A percentile compares a stretch with the other conserved stretches of the same genome.
These are phyloP conservation scores for Dryocosmus kuriphilus DNA, from an alignment of 2,888 invertebrate species.

Conservation along the genomic window DNA sequence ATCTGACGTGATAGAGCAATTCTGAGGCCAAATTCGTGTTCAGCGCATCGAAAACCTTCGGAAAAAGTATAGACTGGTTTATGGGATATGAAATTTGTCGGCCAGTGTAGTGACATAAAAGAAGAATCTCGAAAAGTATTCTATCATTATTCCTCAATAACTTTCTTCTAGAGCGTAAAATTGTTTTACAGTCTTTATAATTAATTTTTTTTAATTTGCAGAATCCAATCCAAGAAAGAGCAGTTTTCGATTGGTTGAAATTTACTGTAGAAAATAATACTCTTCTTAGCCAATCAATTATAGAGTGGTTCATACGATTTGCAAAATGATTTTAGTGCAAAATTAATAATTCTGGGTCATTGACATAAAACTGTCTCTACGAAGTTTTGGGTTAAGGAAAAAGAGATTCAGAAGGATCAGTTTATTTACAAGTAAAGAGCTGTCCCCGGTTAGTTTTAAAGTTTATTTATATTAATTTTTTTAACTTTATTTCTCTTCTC, in stretches of 20 bases:
- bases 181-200: background rate
- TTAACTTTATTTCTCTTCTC: background rate
- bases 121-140: too few relatives aligned
- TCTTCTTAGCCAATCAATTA: conserved; percentile 48
- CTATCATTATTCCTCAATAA: background rate
- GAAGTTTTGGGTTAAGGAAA: conserved; percentile 63
- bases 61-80: too few relatives aligned
- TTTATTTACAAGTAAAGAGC: conserved; percentile 63
- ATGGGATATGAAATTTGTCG: too few relatives aligned
- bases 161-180: conserved; percentile 19
- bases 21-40: too few relatives aligned
- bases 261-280: conserved; percentile 62
- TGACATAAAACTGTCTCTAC: conserved; percentile 65
- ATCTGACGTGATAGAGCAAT: too few relatives aligned
- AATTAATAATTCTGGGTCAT: conserved; percentile 72
- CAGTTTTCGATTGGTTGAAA: conserved; percentile 67
- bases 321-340: conserved; percentile 60
- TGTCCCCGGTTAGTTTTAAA: conserved; percentile 62
- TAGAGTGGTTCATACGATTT: conserved; percentile 30
- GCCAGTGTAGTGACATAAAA: too few relatives aligned
- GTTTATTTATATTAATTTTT: conserved; percentile 26
- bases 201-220: conserved; percentile 53
- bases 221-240: conserved; percentile 67
- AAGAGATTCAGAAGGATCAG: conserved; percentile 48
- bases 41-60: too few relatives aligned